A percentile compares a stretch with the other conserved stretches of the same genome.
Evolutionary conservation across 2,113 vertebrate genomes (phyloP).

Genomic region (Furnarius figulus): DNA sequence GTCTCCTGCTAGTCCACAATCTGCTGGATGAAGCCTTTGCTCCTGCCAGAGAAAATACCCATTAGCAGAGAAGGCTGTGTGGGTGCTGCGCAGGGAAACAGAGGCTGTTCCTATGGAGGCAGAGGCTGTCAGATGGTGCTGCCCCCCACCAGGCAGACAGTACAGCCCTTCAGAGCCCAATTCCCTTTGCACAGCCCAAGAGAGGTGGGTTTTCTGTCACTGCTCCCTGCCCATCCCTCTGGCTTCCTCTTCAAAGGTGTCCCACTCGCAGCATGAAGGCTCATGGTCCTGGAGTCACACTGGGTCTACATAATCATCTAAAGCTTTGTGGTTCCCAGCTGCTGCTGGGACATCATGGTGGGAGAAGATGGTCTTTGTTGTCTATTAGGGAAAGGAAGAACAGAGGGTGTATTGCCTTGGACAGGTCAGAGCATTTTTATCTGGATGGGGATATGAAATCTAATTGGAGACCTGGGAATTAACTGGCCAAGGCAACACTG

Average conservation of each 20-base stretch:
- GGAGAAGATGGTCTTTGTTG: not conserved
- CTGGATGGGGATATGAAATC: not conserved
- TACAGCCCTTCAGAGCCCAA: not conserved
- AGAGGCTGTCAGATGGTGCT: not conserved
- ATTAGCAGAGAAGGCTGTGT: not conserved
- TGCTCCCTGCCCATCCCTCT: not conserved
- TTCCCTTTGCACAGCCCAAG: not conserved
- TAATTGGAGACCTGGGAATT: not conserved
- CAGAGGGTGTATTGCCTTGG: not conserved
- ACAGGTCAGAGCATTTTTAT: not conserved
- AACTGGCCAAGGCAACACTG: not conserved
- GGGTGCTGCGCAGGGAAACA: fast-evolving
- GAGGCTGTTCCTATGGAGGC: not conserved
- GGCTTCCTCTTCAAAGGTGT: not conserved
- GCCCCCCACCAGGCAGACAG: not conserved
- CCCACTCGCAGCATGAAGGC: not conserved
- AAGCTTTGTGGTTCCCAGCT: not conserved
- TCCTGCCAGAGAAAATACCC: not conserved
- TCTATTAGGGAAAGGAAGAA: not conserved
- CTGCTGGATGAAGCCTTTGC: not conserved
- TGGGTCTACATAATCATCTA: not conserved
- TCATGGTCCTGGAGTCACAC: not conserved
- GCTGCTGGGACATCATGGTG: fast-evolving
- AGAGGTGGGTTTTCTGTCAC: not conserved
- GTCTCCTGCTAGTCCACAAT: not conserved